phyloP scores from a whole-genome alignment of 2,113 vertebrate genomes.

The Osmerus mordax region DNA sequence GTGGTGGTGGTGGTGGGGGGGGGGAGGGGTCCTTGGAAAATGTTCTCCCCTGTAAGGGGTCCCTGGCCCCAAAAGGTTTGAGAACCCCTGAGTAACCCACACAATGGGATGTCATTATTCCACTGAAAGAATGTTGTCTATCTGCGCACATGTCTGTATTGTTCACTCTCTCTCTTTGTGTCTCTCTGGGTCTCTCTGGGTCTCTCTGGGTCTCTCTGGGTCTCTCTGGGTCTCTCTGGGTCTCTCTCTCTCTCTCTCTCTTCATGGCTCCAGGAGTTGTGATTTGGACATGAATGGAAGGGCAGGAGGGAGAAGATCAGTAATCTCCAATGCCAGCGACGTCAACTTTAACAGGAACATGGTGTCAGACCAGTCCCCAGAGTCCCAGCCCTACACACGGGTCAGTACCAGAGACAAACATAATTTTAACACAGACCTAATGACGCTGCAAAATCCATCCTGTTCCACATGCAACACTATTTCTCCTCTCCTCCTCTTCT shows the following conservation, averaged over 20 bases:
- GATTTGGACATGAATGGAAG: constrained; percentile 85
- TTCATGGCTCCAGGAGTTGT: constrained; percentile 47
- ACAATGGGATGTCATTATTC: no score
- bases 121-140: neutral
- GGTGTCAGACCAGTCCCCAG: constrained; percentile 78
- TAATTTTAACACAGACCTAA: neutral
- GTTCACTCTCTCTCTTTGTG: neutral
- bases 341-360: constrained; percentile 75
- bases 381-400: constrained; percentile 71
- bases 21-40: no score
- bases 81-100: no score
- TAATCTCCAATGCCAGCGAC: constrained; percentile 58
- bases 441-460: neutral
- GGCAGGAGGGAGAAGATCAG: constrained; percentile 63
- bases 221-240: neutral
- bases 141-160: constrained; percentile 6
- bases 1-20: no score
- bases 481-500: neutral
- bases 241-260: neutral
- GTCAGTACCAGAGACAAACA: constrained; percentile 62
- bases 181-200: neutral
- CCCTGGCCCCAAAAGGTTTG: no score
- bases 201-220: neutral
- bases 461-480: neutral
- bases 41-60: no score